Base-by-base conservation (phyloP, 2,888 invertebrate genomes). In the Diaperis boleti region DNA sequence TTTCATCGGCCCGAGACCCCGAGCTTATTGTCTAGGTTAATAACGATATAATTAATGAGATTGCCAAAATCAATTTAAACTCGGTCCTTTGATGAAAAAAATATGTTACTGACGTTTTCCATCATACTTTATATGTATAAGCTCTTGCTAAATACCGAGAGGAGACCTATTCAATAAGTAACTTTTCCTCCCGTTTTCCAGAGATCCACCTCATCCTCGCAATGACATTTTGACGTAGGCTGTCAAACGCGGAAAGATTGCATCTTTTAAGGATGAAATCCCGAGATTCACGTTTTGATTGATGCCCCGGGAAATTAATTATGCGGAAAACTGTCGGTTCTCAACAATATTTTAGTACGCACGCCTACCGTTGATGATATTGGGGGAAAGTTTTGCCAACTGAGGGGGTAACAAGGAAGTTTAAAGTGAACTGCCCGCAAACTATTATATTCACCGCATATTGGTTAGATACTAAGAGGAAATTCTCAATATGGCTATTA, bases 241-340 rank as follows among this genome's bases (percentile, higher is more conserved):
- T 52, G 52, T 52, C 37, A 52, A 52, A 52, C 52, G 39, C n/a
- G 13, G n/a, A 52, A 39, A 52, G 52, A 39, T 52, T 52, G 52
- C 52, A 52, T 52, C 37, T 52, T 37, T 52, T 52, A 26, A 20
- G 13, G 18, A 6, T 17, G 14, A 52, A 52, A 52, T 52, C 37
- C 37, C 3, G 39, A 17, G 29, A 45, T 45, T 15, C 45, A 26
- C n/a, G 29, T 37, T 52, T 52, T 52, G 52, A 52, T 52, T 37
- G 52, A 52, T 52, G 52, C 52, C 52, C 22, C n/a, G 52, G 52
- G 52, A 39, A 52, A 52, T 52, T 52, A 52, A 52, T 52, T 52
- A 52, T 52, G 52, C 37, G 52, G 52, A 52, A 52, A 52, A 52
- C 52, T 37, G 52, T 3, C 26, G 52, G 49, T 39, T 39, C 17